Conservation (phyloP, 2,888 invertebrate species). For the Gryllus longicercus region DNA sequence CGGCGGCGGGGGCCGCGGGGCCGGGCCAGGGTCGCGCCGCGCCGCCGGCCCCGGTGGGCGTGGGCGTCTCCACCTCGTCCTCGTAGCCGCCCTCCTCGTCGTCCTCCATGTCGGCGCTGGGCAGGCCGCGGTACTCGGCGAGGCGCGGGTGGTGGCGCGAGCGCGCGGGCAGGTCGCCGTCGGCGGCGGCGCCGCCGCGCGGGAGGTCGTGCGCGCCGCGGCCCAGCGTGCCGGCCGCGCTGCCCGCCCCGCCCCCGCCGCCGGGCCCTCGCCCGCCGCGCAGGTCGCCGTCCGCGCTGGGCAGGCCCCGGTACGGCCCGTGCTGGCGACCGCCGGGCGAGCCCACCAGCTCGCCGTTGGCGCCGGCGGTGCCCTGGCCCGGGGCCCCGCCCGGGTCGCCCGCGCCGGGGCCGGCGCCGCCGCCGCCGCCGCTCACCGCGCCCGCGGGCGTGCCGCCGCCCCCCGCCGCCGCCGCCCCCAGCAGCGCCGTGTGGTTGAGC, state of each 20-base stretch:
- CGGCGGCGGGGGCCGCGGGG: conserved; percentile 26
- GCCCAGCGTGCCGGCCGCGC: conserved; percentile 57
- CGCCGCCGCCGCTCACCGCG: conserved; percentile 50
- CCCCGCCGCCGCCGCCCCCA: background rate
- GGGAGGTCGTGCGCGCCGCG: background rate
- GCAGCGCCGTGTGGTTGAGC: conserved; percentile 53
- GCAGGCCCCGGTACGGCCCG: conserved; percentile 60
- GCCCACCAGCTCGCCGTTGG: conserved; percentile 65
- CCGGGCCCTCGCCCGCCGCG: conserved; percentile 59
- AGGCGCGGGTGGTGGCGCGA: conserved; percentile 28
- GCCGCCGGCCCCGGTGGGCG: conserved; percentile 35
- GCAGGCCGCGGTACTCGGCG: conserved; percentile 65
- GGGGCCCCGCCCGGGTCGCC: conserved; percentile 43
- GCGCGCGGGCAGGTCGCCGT: conserved; percentile 11
- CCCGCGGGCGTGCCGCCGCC: conserved; percentile 19
- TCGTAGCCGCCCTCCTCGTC: conserved; percentile 54
- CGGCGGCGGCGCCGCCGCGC: conserved; percentile 23
- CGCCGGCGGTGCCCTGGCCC: conserved; percentile 54
- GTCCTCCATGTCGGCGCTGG: conserved; percentile 62
- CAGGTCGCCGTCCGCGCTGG: conserved; percentile 61
- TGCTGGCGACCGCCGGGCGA: conserved; percentile 61
- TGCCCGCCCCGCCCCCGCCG: conserved; percentile 61
- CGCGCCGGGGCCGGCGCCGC: conserved; percentile 69
- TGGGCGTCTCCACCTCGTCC: conserved; percentile 47
- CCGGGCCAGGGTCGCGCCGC: conserved; percentile 26